phyloP scores from a whole-genome alignment of 2,797 vertebrate species.

The Oophaga sylvatica region DNA sequence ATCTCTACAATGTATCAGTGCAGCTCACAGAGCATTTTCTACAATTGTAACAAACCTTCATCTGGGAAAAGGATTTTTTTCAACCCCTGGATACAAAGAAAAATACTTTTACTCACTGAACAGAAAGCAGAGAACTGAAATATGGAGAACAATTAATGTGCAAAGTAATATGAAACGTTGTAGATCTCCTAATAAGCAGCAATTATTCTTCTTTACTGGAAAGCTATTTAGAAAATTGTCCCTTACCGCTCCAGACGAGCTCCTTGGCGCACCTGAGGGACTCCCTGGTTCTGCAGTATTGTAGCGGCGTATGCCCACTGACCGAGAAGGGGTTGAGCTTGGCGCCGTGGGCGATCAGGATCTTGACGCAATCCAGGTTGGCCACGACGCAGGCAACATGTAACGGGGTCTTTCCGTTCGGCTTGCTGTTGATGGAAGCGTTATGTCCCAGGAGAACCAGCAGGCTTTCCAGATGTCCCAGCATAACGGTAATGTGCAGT shows the following conservation, averaged over 20 bases:
- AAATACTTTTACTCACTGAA: no score
- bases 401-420: conserved; percentile 93
- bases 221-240: background rate
- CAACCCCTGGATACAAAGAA: no score
- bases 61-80: no score
- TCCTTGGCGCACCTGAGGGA: conserved; percentile 88
- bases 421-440: conserved; percentile 86
- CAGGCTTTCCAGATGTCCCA: conserved; percentile 86
- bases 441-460: conserved; percentile 83
- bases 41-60: no score
- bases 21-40: no score
- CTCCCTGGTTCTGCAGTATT: conserved; percentile 84
- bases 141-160: no score
- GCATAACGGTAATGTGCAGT: conserved; percentile 89
- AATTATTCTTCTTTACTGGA: background rate
- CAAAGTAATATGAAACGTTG: no score
- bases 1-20: no score
- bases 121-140: background rate
- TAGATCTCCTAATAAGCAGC: no score
- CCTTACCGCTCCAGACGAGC: conserved; percentile 87
- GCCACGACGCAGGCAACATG: conserved; percentile 88
- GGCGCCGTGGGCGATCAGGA: conserved; percentile 84
- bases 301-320: conserved; percentile 87
- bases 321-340: conserved; percentile 85
- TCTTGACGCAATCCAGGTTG: conserved; percentile 80